Evolutionary conservation across 2,113 vertebrate genomes (phyloP), one percentile per base, ranked within the genome.

Genomic region (Scomber japonicus): DNA sequence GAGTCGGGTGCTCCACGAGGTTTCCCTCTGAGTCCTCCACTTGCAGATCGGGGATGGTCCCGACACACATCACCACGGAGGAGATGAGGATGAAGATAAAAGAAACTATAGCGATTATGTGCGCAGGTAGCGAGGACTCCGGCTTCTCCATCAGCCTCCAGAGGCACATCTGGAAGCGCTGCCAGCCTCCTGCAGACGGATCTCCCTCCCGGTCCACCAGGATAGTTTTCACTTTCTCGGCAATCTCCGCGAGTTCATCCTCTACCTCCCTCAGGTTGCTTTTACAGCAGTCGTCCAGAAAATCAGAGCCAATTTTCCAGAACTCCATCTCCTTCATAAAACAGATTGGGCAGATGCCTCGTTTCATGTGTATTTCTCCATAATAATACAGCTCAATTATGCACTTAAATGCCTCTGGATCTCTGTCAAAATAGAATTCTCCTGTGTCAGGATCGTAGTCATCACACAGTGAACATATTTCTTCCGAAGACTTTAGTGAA

Each of bases 101-200:
- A 15, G 98, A 99, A n/a, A 96, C 86, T 54, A 99, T 94, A 0
- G 98, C 97, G 2, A 97, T 92, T 8, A 96, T 93, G 61, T 96
- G 95, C 50, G 98, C 97, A 0, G 96, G 94, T 57, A 96, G 92
- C 1, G 97, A 99, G 0, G 97, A 99, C 73, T 99, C 98, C 0
- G 98, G 98, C 80, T 99, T 98, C 93, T 99, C 98, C 96, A 99
- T 96, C 83, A 99, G 94, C 88, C 96, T 97, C 98, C 98, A 99
- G 56, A 99, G 92, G 71, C 87, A 96, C 71, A 95, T 95, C 93
- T 97, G 96, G 88, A 96, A 95, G 80, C 91, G 96, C 83, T 96
- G 96, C 95, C 96, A 97, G 81, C 93, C 92, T 24, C 91, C 93
- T 71, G 95, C 94, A 0, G 95, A 91, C 9, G 96, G 92, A 30